Evolutionary conservation across 2,113 vertebrate species (phyloP), one percentile per base, ranked within the genome.

Genomic region (Phylloscopus trochiloides): DNA sequence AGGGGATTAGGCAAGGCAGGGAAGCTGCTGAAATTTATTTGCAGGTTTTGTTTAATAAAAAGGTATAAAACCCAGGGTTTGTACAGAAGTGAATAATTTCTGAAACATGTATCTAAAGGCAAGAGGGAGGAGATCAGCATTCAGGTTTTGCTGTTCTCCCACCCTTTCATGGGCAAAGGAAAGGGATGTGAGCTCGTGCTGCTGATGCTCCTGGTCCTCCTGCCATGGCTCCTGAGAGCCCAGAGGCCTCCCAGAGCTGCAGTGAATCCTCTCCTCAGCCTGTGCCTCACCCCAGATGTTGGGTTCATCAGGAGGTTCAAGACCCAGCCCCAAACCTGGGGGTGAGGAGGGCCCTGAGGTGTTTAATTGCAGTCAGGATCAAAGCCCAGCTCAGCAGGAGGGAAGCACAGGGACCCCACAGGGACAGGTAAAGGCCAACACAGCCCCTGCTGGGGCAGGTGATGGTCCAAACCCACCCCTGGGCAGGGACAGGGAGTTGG

Each of bases 1-100:
- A 97, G 38, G 93, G 97, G 97, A 98, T 98, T 98, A 98, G 94
- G 86, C 92, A 86, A 92, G 86, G 72, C 92, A 95, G 84, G 80
- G 92, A 94, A 92, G 96, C 96, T 61, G 88, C 81, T 93, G 81
- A 95, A 95, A 97, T 94, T 93, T 88, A 97, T 96, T 97, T 96
- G 95, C 93, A 79, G 92, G 74, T 79, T 94, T 72, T 96, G 85
- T 97, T 97, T 96, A 96, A 96, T 85, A 65, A 94, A 96, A 97
- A 86, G 77, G 78, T 97, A 90, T 95, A 96, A 96, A 98, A 95
- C 92, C 38, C 89, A 76, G 78, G 78, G 78, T 90, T 96, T 95
- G 77, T 63, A 85, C 42, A 90, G 93, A 97, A 92, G 87, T 76
- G 87, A 96, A 97, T 95, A 4, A 92, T 93, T 95, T 84, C 95